Percentiles rank a stretch among this genome's conserved stretches.
Evolutionary conservation across 2,888 invertebrate species (phyloP).

Genomic region (Slavum lentiscoides): DNA sequence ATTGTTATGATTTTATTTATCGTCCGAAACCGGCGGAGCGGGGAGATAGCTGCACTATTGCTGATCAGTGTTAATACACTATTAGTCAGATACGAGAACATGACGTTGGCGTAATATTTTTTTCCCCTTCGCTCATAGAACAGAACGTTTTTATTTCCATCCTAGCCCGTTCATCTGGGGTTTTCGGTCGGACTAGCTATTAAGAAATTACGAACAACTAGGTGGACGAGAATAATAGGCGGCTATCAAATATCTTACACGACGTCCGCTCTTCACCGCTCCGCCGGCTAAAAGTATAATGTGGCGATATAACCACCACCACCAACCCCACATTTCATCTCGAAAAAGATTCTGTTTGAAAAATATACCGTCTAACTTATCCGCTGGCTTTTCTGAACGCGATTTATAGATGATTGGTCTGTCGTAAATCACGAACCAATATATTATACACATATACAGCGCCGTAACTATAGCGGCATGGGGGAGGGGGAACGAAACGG

Average conservation of each 20-base stretch:
- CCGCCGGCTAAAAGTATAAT: neutral
- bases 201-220: constrained; percentile 40
- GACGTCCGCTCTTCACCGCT: neutral
- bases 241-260: constrained; percentile 26
- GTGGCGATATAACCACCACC: constrained; percentile 3
- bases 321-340: constrained; percentile 17
- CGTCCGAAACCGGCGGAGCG: no score
- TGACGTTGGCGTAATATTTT: constrained; percentile 20
- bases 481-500: no score
- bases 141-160: constrained; percentile 15
- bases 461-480: no score
- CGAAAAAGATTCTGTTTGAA: constrained; percentile 19
- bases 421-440: constrained; percentile 19
- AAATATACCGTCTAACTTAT: constrained; percentile 31
- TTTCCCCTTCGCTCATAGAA: neutral
- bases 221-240: constrained; percentile 31
- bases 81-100: neutral
- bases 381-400: constrained; percentile 7
- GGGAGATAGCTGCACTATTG: neutral
- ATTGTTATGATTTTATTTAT: no score
- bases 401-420: constrained; percentile 13
- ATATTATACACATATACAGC: neutral
- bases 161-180: neutral
- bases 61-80: neutral
- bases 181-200: constrained; percentile 6